These are phyloP conservation scores for Aotus griseimembra DNA, from an alignment of 2,797 vertebrate genomes.

Conservation along the genomic window DNA sequence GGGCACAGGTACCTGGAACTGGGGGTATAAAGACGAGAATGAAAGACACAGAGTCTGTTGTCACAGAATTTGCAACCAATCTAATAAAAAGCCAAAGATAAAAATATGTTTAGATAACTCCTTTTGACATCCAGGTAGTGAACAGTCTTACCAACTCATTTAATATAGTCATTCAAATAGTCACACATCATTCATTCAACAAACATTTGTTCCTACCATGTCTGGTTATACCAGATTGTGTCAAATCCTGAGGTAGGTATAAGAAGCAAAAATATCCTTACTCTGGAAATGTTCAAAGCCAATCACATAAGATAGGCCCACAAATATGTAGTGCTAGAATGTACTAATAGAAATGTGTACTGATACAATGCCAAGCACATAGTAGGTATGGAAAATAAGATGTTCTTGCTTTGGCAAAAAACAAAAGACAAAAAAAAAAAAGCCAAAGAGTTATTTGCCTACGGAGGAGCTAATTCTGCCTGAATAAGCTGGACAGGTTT, in stretches of 20 bases:
- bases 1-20: neutral
- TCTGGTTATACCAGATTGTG: neutral
- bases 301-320: neutral
- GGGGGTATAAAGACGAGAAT: neutral
- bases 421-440: neutral
- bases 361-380: neutral
- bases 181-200: neutral
- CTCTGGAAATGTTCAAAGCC: neutral
- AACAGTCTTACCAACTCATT: neutral
- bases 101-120: neutral
- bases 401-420: neutral
- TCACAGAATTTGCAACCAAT: neutral
- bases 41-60: neutral
- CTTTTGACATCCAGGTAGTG: neutral
- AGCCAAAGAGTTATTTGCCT: neutral
- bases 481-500: slow-evolving; percentile 11
- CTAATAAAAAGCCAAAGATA: neutral
- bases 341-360: neutral
- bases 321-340: neutral
- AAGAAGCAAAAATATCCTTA: neutral
- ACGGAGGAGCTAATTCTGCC: neutral
- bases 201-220: neutral
- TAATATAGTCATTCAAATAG: slow-evolving; percentile 8
- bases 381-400: neutral
- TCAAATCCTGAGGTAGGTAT: neutral